phyloP scores from a whole-genome alignment of 2,888 invertebrate species.

The Oligia strigilis region DNA sequence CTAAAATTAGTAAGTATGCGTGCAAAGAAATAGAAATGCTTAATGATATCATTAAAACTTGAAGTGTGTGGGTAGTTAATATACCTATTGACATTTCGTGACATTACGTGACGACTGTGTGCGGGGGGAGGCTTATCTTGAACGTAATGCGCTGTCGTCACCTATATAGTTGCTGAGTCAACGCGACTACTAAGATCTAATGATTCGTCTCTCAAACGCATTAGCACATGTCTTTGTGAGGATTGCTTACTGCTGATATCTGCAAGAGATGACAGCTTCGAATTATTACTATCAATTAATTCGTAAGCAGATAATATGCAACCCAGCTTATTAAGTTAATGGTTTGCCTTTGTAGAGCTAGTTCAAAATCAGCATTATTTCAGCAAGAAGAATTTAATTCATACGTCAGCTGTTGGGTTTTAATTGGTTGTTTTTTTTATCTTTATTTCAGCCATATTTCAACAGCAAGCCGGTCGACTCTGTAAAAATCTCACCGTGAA shows the following conservation, averaged over 20 bases:
- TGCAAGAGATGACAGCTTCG: conserved; percentile 5
- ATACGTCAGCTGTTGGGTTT: neutral
- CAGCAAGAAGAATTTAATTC: neutral
- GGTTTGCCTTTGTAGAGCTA: neutral
- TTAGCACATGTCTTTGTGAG: neutral
- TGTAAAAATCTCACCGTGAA: too few relatives aligned
- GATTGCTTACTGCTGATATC: neutral
- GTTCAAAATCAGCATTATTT: neutral
- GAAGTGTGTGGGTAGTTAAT: conserved; percentile 17
- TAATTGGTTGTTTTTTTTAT: neutral
- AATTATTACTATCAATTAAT: conserved; percentile 10
- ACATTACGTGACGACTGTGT: conserved; percentile 18
- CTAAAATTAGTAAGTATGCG: neutral
- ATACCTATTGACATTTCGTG: conserved; percentile 18
- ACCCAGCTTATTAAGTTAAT: conserved; percentile 1
- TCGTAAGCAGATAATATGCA: conserved; percentile 5
- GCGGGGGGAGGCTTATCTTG: conserved; percentile 22
- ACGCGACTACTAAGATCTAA: conserved; percentile 14
- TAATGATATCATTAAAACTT: conserved; percentile 5
- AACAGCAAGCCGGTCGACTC: too few relatives aligned
- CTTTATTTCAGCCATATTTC: neutral
- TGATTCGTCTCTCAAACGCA: conserved; percentile 2
- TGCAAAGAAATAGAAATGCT: neutral
- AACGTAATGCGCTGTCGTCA: conserved; percentile 21
- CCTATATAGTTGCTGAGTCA: conserved; percentile 3